A percentile compares a stretch with the other conserved stretches of the same genome.
Evolutionary conservation across 2,113 vertebrate genomes (phyloP).

Genomic region (Pardalotus punctatus): DNA sequence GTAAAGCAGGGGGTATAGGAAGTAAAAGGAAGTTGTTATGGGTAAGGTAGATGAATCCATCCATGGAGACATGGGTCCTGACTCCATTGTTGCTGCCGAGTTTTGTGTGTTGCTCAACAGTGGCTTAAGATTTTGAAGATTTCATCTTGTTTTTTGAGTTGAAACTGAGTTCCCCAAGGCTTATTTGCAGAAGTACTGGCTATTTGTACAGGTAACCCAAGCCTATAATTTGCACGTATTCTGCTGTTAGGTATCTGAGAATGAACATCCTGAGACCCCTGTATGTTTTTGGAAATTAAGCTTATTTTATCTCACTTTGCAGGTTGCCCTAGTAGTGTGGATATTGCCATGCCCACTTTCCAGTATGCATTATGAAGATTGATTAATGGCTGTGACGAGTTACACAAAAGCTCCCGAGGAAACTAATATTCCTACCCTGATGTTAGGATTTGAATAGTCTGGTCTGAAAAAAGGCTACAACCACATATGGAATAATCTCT

Average conservation of each 20-base stretch:
- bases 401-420: neutral
- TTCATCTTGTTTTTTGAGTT: neutral
- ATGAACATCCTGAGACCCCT: neutral
- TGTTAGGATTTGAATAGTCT: neutral
- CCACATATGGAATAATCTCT: neutral
- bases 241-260: neutral
- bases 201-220: neutral
- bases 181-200: neutral
- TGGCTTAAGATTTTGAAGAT: neutral
- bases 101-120: neutral
- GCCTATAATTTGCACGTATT: neutral
- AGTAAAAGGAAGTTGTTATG: neutral
- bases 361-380: neutral
- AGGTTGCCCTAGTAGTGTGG: neutral
- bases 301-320: neutral
- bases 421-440: neutral
- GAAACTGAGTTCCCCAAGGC: neutral
- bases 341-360: neutral
- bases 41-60: neutral
- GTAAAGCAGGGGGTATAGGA: neutral
- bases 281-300: neutral
- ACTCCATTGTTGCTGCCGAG: neutral
- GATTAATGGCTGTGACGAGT: neutral
- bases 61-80: fast-evolving
- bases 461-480: neutral